These are phyloP conservation scores for Acanthopleura granulata DNA, from an alignment of 2,888 invertebrate genomes.

Conservation along the genomic window DNA sequence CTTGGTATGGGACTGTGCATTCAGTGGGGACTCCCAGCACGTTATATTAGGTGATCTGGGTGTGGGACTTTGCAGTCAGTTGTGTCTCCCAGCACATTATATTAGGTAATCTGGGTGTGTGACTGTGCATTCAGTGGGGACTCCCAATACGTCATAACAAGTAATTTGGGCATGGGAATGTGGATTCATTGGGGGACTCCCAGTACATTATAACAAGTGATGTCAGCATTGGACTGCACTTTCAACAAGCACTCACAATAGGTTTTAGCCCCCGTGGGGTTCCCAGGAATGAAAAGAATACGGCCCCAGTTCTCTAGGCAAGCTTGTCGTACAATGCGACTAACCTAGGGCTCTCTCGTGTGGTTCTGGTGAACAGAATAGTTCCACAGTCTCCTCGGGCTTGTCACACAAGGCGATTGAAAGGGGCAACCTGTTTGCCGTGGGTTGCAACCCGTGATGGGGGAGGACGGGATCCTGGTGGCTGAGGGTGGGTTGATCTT, in stretches of 20 bases:
- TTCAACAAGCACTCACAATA: slow-evolving; percentile 96
- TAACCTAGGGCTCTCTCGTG: too few species aligned
- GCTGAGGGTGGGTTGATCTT: too few species aligned
- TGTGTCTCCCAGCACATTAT: slow-evolving; percentile 94
- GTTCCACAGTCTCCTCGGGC: too few species aligned
- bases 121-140: slow-evolving; percentile 97
- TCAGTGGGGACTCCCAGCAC: slow-evolving; percentile 94
- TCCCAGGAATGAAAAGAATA: too few species aligned
- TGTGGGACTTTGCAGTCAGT: slow-evolving; percentile 88
- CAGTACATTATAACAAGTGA: slow-evolving; percentile 91
- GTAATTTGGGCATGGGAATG: slow-evolving; percentile 72
- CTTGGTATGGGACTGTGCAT: slow-evolving; percentile 99
- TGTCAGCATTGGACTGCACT: slow-evolving; percentile 72
- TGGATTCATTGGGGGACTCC: slow-evolving; percentile 95
- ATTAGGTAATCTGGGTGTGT: slow-evolving; percentile 96
- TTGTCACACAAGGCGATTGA: too few species aligned
- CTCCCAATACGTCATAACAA: slow-evolving; percentile 92
- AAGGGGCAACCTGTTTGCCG: too few species aligned
- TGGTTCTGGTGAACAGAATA: too few species aligned
- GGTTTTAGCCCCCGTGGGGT: too few species aligned
- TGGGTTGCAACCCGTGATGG: too few species aligned
- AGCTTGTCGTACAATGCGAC: too few species aligned
- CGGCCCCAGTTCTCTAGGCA: too few species aligned
- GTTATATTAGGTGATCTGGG: slow-evolving; percentile 93
- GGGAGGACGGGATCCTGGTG: too few species aligned